Evolutionary conservation across 2,888 invertebrate species (phyloP).

Genomic region (Psylliodes chrysocephalus): DNA sequence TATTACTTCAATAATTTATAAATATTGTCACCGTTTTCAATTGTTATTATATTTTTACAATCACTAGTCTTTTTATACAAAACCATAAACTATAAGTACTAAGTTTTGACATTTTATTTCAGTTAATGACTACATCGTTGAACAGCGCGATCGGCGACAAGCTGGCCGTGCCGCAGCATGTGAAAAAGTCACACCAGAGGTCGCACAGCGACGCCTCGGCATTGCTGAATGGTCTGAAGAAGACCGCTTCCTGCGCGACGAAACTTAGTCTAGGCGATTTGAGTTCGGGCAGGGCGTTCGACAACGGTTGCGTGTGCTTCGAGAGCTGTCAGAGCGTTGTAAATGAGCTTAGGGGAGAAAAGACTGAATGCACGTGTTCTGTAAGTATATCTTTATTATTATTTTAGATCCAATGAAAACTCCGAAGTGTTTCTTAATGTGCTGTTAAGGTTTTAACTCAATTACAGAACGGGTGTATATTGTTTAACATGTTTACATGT

Average conservation of each 20-base stretch:
- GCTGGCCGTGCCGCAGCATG: constrained; percentile 60
- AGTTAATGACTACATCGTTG: constrained; percentile 48
- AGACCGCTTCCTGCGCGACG: constrained; percentile 58
- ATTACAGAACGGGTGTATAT: too few species aligned
- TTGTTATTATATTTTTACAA: too few species aligned
- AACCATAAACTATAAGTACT: too few species aligned
- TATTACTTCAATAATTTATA: too few species aligned
- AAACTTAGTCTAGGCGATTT: constrained; percentile 88
- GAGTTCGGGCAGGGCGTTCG: constrained; percentile 94
- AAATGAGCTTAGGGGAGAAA: constrained; percentile 80
- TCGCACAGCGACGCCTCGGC: constrained; percentile 81
- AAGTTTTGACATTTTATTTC: too few species aligned
- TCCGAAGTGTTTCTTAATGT: too few species aligned
- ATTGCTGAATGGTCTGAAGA: constrained; percentile 64
- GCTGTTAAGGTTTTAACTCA: too few species aligned
- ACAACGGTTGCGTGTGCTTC: constrained; percentile 94
- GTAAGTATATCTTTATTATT: constrained; percentile 65
- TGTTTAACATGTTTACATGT: too few species aligned
- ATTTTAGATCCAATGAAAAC: not conserved
- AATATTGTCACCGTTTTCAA: too few species aligned
- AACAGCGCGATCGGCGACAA: constrained; percentile 56
- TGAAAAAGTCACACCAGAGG: constrained; percentile 84
- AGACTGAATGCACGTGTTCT: constrained; percentile 81
- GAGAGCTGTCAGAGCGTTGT: constrained; percentile 84
- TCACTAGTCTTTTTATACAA: too few species aligned